Base-by-base conservation (phyloP, 2,888 invertebrate species). In the Limnephilus rhombicus region DNA sequence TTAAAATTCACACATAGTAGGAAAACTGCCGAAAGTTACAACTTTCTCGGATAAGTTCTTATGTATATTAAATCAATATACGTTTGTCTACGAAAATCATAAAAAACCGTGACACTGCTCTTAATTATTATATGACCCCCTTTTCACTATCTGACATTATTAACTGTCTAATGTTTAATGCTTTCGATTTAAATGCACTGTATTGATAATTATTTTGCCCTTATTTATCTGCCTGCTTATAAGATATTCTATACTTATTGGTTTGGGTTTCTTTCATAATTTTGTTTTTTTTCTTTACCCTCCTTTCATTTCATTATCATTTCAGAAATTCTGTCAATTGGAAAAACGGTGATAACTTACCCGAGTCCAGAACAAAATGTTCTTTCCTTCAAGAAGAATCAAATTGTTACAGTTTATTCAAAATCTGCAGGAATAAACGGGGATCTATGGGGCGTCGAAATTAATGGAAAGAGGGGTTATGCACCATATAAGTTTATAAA, bases 361-460 rank as follows among this genome's bases (percentile, higher is more conserved):
- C 94, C 91, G 34, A 96, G 97, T 93, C 96, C 94, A 18, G 97
- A 97, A 93, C 94, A 95, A 31, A 96, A 96, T 85, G 95, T 97
- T 92, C 95, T 98, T 92, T 96, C 98, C 13, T 98, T 97, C 95
- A 95, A 95, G 37, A 94, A 94, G 5, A 97, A 97, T 94, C 94
- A 95, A 12, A 95, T 96, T 0, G 97, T 97, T 15, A 95, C 95
- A 87, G 96, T 98, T 93, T 97, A 95, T 94, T 98, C 98, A 95
- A 98, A 98, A 95, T 96, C 97, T 94, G 97, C 97, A 94, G 98
- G 97, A 89, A 95, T 95, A 45, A 95, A 96, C 93, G 92, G 94
- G 37, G 96, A 97, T 93, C 95, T 97, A 89, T 98, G 98, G 98
- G 98, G 97, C 93, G 97, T 96, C 85, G 97, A 96, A 95, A 97